phyloP scores from a whole-genome alignment of 1,140 invertebrate species.

The Drosophila murphyi region DNA sequence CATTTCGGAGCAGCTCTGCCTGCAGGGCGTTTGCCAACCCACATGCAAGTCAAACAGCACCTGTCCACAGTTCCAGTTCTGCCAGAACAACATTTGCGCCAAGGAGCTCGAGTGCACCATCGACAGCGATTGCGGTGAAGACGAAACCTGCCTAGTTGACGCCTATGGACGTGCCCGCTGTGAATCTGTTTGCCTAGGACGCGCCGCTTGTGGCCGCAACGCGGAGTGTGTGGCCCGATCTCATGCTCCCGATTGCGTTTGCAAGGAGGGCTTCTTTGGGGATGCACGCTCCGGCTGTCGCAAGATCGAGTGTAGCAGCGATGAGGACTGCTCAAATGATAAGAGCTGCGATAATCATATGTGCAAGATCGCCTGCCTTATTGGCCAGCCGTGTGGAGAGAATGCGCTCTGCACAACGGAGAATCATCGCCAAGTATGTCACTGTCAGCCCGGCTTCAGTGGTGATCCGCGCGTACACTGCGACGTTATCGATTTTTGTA shows the following conservation, averaged over 20 bases:
- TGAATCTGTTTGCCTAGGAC: slow-evolving; percentile 88
- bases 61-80: slow-evolving; percentile 93
- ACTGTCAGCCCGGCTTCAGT: slow-evolving; percentile 94
- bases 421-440: slow-evolving; percentile 90
- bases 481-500: slow-evolving; percentile 91
- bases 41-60: slow-evolving; percentile 90
- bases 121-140: slow-evolving; percentile 89
- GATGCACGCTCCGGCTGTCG: slow-evolving; percentile 91
- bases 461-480: slow-evolving; percentile 90
- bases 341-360: slow-evolving; percentile 92
- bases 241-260: slow-evolving; percentile 90
- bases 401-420: slow-evolving; percentile 94
- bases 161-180: slow-evolving; percentile 90
- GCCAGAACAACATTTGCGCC: slow-evolving; percentile 92
- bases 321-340: slow-evolving; percentile 91
- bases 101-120: slow-evolving; percentile 90
- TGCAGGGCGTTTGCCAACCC: slow-evolving; percentile 91
- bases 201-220: slow-evolving; percentile 91
- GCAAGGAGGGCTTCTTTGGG: slow-evolving; percentile 91
- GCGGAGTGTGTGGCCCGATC: slow-evolving; percentile 90
- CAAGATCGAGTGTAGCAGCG: slow-evolving; percentile 89
- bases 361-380: slow-evolving; percentile 93
- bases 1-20: slow-evolving; percentile 91
- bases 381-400: slow-evolving; percentile 91
- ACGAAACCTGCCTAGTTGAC: slow-evolving; percentile 89